Percentiles rank a stretch among this genome's conserved stretches.
Conservation (phyloP, 2,113 vertebrate species). For the Colistium nudipinnis region DNA sequence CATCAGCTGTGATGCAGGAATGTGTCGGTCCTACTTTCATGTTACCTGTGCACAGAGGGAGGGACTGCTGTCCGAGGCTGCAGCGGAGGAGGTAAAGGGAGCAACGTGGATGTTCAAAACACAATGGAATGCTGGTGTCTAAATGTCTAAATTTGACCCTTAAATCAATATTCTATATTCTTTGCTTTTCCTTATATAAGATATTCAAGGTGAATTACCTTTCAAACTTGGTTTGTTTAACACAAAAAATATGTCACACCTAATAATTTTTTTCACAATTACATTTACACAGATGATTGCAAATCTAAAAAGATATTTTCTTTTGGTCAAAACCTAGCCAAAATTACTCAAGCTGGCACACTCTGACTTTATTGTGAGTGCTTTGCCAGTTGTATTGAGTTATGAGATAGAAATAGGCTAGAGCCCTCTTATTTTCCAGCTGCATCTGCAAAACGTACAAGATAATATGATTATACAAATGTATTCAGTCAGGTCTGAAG, state of each 20-base stretch:
- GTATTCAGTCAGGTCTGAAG: too few species aligned
- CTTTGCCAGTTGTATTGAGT: too few species aligned
- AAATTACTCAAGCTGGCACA: background rate
- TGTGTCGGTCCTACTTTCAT: conserved; percentile 98
- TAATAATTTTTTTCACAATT: background rate
- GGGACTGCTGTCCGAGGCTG: conserved; percentile 96
- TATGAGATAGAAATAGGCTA: background rate
- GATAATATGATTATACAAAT: background rate
- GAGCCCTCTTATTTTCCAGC: background rate
- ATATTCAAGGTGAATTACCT: background rate
- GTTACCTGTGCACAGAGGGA: conserved; percentile 98
- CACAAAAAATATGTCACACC: background rate
- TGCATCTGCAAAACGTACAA: background rate
- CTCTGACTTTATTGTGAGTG: background rate
- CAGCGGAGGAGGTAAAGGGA: conserved; percentile 92
- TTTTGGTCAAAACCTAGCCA: background rate
- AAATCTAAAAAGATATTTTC: background rate
- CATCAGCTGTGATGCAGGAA: conserved; percentile 98
- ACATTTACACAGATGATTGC: background rate
- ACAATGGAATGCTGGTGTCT: background rate
- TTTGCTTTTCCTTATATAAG: background rate
- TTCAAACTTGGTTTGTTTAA: background rate
- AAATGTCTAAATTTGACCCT: background rate
- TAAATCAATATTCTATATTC: too few species aligned
- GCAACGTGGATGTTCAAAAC: background rate